Base-by-base conservation (phyloP, 2,113 vertebrate species). In the Ivindomyrus marchei region DNA sequence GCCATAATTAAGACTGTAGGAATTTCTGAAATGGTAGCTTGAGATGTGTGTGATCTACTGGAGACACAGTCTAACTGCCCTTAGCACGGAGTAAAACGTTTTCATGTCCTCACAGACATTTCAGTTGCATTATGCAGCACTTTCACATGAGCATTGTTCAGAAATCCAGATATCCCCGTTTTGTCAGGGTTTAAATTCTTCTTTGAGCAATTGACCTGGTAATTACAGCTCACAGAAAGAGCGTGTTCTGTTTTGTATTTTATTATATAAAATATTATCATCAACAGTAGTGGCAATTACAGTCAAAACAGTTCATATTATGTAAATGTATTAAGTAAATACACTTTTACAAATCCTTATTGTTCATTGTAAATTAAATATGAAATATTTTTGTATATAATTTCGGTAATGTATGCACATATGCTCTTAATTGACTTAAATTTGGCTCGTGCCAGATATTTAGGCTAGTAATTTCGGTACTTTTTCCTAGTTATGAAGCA, bases 241-340 rank as follows among this genome's bases (percentile, higher is more conserved):
- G 74, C 5, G 15, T 39, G 15, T 80, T 80, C 74, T 80, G 36
- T 80, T 80, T 74, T 74, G 31, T 36, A 74, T 74, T 74, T 80
- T 80, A 80, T 80, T 80, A 80, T 80, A 42, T 80, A 80, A 70
- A 70, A 70, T 70, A 77, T 77, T 77, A 80, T 80, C 74, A 80
- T 80, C 74, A 42, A 31, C 31, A 80, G 74, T 42, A 39, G 31
- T 42, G 36, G 74, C 74, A 77, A 4, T 77, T 66, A 66, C 31
- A 77, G 70, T 77, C 74, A 42, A 80, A 42, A 42, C 74, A 39
- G 36, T 80, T 80, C 74, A 80, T 80, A 31, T 70, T 31, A 80
- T 80, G 74, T 80, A 19, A 80, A 80, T 80, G 74, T 80, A 39
- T 80, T 80, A 80, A 80, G 36, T 80, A 80, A 80, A 42, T 70